A percentile compares a stretch with the other conserved stretches of the same genome.
Conservation (phyloP, 1,140 invertebrate genomes). For the Manduca sexta region DNA sequence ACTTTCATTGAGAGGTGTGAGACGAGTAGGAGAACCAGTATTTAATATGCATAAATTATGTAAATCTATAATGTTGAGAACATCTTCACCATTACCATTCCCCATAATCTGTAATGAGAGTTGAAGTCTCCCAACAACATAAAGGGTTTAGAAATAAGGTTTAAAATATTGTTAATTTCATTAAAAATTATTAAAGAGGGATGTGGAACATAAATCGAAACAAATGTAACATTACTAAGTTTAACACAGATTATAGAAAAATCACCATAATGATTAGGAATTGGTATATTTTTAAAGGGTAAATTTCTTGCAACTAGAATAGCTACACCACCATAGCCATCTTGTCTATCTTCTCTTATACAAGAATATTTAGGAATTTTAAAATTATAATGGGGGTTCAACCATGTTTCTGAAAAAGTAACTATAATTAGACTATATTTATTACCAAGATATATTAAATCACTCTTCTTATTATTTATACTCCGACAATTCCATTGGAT, state of each 20-base stretch:
- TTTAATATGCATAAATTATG: no score
- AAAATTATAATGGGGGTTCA: constrained; percentile 11
- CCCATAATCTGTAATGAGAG: neutral
- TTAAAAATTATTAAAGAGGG: neutral
- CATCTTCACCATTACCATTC: neutral
- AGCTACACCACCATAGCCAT: no score
- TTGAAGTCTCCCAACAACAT: neutral
- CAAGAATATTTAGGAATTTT: constrained; percentile 13
- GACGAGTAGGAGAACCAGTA: neutral
- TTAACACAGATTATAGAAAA: neutral
- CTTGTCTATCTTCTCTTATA: no score
- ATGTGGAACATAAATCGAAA: constrained; percentile 9
- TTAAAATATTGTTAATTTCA: neutral
- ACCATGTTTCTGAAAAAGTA: constrained; percentile 16
- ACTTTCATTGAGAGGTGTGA: neutral
- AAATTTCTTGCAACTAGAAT: no score
- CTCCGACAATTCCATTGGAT: constrained; percentile 19
- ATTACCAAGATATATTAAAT: constrained; percentile 16
- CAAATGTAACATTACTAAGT: constrained; percentile 1
- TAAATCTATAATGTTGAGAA: no score
- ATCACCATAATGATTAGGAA: neutral
- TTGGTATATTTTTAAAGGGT: neutral
- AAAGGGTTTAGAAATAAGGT: constrained; percentile 1
- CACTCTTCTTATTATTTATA: constrained; percentile 14
- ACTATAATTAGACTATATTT: constrained; percentile 9